Evolutionary conservation across 2,888 invertebrate genomes (phyloP).

Genomic region (Drosophila cracens): DNA sequence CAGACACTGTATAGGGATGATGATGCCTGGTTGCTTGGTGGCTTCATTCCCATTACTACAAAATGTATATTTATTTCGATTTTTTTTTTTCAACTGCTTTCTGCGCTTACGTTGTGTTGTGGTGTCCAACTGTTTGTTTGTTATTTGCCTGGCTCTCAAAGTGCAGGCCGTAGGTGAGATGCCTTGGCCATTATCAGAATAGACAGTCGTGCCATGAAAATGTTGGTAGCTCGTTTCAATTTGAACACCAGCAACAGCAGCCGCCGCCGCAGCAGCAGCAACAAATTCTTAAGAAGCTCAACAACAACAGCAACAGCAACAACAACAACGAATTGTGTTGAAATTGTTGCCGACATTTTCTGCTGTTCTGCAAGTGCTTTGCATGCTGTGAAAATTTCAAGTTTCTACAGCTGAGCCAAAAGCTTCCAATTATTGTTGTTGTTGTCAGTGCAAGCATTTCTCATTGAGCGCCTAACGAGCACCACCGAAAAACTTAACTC

Average conservation of each 20-base stretch:
- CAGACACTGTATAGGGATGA: constrained; percentile 16
- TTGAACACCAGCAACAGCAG: constrained; percentile 12
- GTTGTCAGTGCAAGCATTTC: background rate
- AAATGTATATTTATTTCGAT: background rate
- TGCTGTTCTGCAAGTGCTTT: constrained; percentile 28
- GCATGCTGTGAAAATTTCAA: constrained; percentile 38
- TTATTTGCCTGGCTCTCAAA: constrained; percentile 13
- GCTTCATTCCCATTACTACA: constrained; percentile 8
- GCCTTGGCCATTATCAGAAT: constrained; percentile 43
- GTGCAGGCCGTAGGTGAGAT: constrained; percentile 31
- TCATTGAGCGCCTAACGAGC: background rate
- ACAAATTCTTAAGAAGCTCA: constrained; percentile 15
- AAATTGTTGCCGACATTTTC: constrained; percentile 24
- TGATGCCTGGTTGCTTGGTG: constrained; percentile 5
- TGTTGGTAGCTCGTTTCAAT: constrained; percentile 18
- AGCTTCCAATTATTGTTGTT: constrained; percentile 15
- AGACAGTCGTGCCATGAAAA: constrained; percentile 32
- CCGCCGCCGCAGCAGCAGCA: constrained; percentile 22
- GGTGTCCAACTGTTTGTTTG: constrained; percentile 19
- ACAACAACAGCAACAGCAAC: background rate
- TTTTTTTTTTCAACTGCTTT: background rate
- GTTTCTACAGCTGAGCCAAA: constrained; percentile 16
- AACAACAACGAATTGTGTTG: constrained; percentile 29
- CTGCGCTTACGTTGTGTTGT: constrained; percentile 10
- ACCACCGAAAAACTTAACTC: background rate